A percentile compares a stretch with the other conserved stretches of the same genome.
These are phyloP conservation scores for Drosophila seclusa DNA, from an alignment of 2,888 invertebrate genomes.

Conservation along the genomic window DNA sequence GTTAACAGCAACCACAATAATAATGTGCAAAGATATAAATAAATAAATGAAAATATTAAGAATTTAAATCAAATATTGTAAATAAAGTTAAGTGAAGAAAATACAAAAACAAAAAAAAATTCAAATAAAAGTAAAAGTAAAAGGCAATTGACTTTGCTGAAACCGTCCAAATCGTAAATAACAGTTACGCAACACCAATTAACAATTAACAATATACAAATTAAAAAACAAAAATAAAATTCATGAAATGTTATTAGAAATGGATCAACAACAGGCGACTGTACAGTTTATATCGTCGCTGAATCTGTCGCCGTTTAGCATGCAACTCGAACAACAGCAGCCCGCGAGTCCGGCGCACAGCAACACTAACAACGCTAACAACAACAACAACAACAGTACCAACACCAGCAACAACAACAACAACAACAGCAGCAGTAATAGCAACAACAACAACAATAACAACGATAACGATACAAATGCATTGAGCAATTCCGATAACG, in stretches of 20 bases:
- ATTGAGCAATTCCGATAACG: constrained; percentile 71
- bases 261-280: constrained; percentile 92
- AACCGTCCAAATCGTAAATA: constrained; percentile 16
- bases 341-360: constrained; percentile 86
- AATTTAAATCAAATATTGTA: neutral
- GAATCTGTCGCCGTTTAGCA: constrained; percentile 94
- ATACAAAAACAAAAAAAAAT: neutral
- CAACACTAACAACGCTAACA: constrained; percentile 54
- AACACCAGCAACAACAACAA: constrained; percentile 36
- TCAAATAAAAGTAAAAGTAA: constrained; percentile 9
- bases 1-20: constrained; percentile 21
- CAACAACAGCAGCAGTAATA: constrained; percentile 13
- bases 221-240: constrained; percentile 30
- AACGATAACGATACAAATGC: constrained; percentile 72
- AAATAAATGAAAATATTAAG: neutral
- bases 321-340: constrained; percentile 88
- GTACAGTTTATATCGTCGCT: constrained; percentile 95
- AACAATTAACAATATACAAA: constrained; percentile 24
- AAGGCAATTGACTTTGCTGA: constrained; percentile 13
- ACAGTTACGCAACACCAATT: constrained; percentile 5
- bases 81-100: constrained; percentile 6
- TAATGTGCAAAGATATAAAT: constrained; percentile 36
- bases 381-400: constrained; percentile 38
- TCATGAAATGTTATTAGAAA: constrained; percentile 90
- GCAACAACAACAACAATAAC: constrained; percentile 60